Percentiles rank a stretch among this genome's conserved stretches.
phyloP scores from a whole-genome alignment of 2,113 vertebrate species.

The Equus przewalskii region DNA sequence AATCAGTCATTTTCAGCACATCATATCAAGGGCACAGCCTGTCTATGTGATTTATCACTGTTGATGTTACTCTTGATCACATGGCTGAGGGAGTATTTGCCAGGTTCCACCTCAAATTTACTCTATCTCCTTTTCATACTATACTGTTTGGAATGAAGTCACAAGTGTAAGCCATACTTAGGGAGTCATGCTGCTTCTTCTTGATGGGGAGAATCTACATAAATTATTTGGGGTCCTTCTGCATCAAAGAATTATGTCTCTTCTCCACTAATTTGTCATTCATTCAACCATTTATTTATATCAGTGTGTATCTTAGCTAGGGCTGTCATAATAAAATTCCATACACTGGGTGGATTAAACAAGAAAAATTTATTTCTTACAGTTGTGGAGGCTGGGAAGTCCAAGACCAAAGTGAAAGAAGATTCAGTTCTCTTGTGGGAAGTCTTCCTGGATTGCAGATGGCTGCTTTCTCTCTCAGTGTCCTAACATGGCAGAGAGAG shows the following conservation, averaged over 20 bases:
- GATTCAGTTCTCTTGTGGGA: not conserved
- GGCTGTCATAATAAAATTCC: too few relatives aligned
- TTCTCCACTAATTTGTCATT: not conserved
- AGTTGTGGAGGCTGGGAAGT: not conserved
- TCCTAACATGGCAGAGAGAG: not conserved
- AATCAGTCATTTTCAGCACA: not conserved
- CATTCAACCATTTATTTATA: not conserved
- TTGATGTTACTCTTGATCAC: not conserved
- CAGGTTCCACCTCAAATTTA: not conserved
- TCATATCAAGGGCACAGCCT: too few relatives aligned
- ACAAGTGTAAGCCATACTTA: not conserved
- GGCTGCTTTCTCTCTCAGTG: not conserved
- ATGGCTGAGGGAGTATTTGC: not conserved
- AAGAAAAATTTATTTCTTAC: not conserved
- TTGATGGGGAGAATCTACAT: not conserved
- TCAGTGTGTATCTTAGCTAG: not conserved
- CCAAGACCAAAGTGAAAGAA: not conserved
- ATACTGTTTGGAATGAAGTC: not conserved
- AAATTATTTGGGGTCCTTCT: not conserved
- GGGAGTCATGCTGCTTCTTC: not conserved
- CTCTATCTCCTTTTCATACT: not conserved
- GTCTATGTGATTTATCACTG: too few relatives aligned
- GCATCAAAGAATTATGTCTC: not conserved
- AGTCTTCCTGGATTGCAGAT: not conserved
- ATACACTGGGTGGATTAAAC: not conserved